These are phyloP conservation scores for Episyrphus balteatus DNA, from an alignment of 1,140 invertebrate species.

Conservation along the genomic window DNA sequence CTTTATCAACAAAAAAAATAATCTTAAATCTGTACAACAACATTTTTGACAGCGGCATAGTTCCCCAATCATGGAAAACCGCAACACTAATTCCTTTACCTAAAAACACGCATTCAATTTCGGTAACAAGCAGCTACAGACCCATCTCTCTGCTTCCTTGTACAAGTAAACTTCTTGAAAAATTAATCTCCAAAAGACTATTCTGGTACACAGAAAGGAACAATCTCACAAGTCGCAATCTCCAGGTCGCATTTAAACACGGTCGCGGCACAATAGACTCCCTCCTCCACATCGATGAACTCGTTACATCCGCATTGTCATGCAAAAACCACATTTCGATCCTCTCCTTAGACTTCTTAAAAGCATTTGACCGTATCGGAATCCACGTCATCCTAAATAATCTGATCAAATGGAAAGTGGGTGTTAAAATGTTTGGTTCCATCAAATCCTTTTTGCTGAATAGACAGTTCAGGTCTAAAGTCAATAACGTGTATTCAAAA, in stretches of 20 bases:
- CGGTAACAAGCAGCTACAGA: conserved; percentile 3
- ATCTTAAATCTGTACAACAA: conserved; percentile 1
- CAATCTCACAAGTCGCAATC: background rate
- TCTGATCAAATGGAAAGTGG: conserved; percentile 3
- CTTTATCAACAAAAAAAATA: background rate
- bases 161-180: background rate
- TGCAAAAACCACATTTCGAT: conserved; percentile 3
- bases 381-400: background rate
- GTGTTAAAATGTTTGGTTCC: conserved; percentile 3
- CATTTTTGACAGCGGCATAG: conserved; percentile 1
- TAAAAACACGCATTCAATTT: conserved; percentile 5
- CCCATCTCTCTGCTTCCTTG: conserved; percentile 3
- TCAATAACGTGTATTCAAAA: background rate
- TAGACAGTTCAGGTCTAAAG: background rate
- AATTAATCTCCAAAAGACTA: too few species aligned
- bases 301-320: background rate
- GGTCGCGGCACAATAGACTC: background rate
- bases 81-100: conserved; percentile 5
- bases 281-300: conserved; percentile 1
- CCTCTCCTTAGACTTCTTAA: background rate
- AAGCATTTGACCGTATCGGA: conserved; percentile 5
- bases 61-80: conserved; percentile 1
- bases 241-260: background rate
- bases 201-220: too few species aligned
- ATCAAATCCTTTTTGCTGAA: conserved; percentile 4